These are phyloP conservation scores for Pyrgus malvae DNA, from an alignment of 2,888 invertebrate species.

Conservation along the genomic window DNA sequence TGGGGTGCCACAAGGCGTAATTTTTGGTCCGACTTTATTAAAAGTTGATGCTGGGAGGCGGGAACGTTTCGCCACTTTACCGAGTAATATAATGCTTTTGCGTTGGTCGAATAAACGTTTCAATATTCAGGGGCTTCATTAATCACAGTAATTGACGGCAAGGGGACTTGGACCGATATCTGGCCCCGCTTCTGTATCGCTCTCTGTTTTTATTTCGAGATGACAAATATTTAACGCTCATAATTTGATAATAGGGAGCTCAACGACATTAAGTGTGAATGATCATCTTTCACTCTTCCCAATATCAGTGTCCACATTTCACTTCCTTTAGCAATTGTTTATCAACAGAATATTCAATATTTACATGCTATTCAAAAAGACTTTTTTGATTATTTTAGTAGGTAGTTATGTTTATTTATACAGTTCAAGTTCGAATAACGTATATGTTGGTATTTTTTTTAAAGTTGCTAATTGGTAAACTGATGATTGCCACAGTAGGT, in stretches of 20 bases:
- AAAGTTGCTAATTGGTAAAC: not conserved
- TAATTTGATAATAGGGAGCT: constrained; percentile 46
- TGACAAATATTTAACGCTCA: constrained; percentile 42
- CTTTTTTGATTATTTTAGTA: no score
- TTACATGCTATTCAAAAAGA: no score
- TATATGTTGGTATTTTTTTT: no score
- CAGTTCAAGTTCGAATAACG: no score
- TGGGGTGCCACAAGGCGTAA: constrained; percentile 34
- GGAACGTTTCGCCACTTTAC: constrained; percentile 50
- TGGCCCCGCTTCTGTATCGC: constrained; percentile 42
- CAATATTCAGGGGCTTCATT: constrained; percentile 77
- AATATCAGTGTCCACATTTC: not conserved
- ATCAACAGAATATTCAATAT: not conserved
- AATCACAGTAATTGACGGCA: constrained; percentile 79
- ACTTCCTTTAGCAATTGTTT: not conserved
- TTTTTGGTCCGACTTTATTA: constrained; percentile 59
- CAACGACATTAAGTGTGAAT: constrained; percentile 18
- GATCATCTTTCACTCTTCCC: not conserved
- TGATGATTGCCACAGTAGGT: not conserved
- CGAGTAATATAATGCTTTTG: constrained; percentile 73
- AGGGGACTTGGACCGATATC: constrained; percentile 59
- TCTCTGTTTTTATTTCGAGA: constrained; percentile 48
- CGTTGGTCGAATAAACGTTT: constrained; percentile 74
- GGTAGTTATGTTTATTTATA: no score
- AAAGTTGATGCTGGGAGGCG: constrained; percentile 58